These are phyloP conservation scores for Dendropsophus ebraccatus DNA, from an alignment of 2,113 vertebrate genomes.

Conservation along the genomic window DNA sequence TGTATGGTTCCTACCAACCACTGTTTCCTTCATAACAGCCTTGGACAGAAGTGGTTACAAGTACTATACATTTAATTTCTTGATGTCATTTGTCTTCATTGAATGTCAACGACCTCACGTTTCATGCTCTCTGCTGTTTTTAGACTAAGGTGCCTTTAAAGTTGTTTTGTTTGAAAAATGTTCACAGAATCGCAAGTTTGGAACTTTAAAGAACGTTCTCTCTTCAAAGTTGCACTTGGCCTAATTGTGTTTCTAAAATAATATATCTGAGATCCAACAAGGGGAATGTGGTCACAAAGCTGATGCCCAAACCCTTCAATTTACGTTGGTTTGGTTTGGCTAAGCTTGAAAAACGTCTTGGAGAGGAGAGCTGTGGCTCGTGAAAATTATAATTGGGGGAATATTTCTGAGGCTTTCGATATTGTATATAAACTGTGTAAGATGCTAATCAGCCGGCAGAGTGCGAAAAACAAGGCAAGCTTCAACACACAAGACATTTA, in stretches of 20 bases:
- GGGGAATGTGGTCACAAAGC: constrained; percentile 87
- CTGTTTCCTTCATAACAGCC: constrained; percentile 29
- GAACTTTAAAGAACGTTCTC: constrained; percentile 67
- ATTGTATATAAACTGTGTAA: constrained; percentile 74
- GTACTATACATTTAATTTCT: background rate
- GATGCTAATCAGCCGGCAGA: constrained; percentile 65
- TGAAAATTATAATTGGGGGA: constrained; percentile 82
- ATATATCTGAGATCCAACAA: constrained; percentile 82
- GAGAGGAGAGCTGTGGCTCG: constrained; percentile 81
- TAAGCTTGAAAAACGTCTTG: constrained; percentile 82
- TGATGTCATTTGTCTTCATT: constrained; percentile 18
- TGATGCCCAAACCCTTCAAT: constrained; percentile 85
- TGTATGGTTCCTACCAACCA: background rate
- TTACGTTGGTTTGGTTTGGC: constrained; percentile 89
- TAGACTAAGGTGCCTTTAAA: constrained; percentile 71
- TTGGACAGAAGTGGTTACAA: constrained; percentile 16
- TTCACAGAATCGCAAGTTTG: constrained; percentile 63
- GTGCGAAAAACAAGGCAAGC: constrained; percentile 1
- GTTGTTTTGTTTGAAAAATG: constrained; percentile 67
- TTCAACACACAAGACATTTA: background rate
- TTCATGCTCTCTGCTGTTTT: constrained; percentile 64
- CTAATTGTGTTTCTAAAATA: constrained; percentile 86
- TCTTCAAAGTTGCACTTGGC: constrained; percentile 70
- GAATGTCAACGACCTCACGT: constrained; percentile 8
- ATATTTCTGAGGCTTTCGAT: constrained; percentile 80